Evolutionary conservation across 2,797 vertebrate species (phyloP).

Genomic region (Hapalemur alaotrensis): DNA sequence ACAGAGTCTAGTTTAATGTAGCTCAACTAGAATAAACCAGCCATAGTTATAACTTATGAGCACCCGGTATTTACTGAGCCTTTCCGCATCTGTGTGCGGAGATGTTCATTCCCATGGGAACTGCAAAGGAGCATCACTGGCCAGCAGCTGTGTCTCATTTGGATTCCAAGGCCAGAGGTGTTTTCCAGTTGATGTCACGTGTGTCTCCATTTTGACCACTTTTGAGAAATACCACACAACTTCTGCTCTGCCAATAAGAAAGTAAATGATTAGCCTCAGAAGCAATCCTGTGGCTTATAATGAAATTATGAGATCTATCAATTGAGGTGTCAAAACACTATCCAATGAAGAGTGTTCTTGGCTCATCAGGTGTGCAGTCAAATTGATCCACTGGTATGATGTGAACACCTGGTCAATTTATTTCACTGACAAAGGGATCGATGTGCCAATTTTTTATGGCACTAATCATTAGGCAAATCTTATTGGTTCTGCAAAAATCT

Average conservation of each 20-base stretch:
- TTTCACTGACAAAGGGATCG: constrained; percentile 77
- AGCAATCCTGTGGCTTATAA: constrained; percentile 68
- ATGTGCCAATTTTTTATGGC: constrained; percentile 70
- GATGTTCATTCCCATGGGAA: neutral
- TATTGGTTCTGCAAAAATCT: constrained; percentile 54
- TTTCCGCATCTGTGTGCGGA: neutral
- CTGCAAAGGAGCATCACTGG: accelerated
- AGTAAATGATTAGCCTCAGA: constrained; percentile 63
- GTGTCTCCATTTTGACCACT: constrained; percentile 70
- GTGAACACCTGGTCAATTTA: constrained; percentile 63
- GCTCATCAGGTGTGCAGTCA: constrained; percentile 24
- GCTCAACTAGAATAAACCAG: neutral
- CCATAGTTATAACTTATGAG: neutral
- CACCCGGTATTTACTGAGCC: accelerated
- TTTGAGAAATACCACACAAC: constrained; percentile 69
- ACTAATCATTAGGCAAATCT: constrained; percentile 64
- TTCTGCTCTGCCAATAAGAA: constrained; percentile 67
- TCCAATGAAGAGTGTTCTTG: constrained; percentile 54
- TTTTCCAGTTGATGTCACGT: neutral
- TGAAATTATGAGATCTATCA: constrained; percentile 74
- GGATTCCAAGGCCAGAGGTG: neutral
- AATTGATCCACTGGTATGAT: constrained; percentile 60
- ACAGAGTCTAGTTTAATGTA: neutral
- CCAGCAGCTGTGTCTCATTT: neutral
- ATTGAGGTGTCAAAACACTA: constrained; percentile 71